phyloP scores from a whole-genome alignment of 35 echinoderm and acorn worm genomes.

The Apostichopus japonicus region DNA sequence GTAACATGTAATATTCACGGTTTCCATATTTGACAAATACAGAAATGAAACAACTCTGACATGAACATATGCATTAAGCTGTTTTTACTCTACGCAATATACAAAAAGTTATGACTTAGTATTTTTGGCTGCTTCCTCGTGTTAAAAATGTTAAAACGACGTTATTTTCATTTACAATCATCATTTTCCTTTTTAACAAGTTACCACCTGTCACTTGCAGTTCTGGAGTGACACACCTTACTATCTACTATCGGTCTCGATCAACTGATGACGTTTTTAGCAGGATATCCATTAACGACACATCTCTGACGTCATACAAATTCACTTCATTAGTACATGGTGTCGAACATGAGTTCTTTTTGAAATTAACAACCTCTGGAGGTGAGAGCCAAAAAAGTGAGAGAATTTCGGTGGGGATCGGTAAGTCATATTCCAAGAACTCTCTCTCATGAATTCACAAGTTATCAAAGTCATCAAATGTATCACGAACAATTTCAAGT shows the following conservation, averaged over 20 bases:
- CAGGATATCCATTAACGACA: background rate
- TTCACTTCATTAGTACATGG: background rate
- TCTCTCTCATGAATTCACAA: too few species aligned
- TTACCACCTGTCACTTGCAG: background rate
- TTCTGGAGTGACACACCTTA: background rate
- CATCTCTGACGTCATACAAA: background rate
- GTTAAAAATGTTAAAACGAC: too few species aligned
- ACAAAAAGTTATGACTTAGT: too few species aligned
- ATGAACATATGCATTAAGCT: too few species aligned
- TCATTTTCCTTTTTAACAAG: background rate
- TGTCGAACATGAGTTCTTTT: background rate
- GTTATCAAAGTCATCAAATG: too few species aligned
- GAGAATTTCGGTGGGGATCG: background rate
- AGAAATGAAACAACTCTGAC: too few species aligned
- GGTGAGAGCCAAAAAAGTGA: slow-evolving; percentile 6
- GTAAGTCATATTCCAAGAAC: background rate
- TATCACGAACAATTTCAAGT: too few species aligned
- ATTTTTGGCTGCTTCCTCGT: too few species aligned
- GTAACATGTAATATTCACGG: too few species aligned
- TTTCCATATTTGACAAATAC: too few species aligned
- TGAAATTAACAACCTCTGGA: slow-evolving; percentile 4
- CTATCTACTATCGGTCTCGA: background rate
- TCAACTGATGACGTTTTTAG: background rate
- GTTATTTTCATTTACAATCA: too few species aligned
- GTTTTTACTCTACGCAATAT: too few species aligned